Conservation (phyloP, 2,113 vertebrate genomes). For the Redunca redunca region DNA sequence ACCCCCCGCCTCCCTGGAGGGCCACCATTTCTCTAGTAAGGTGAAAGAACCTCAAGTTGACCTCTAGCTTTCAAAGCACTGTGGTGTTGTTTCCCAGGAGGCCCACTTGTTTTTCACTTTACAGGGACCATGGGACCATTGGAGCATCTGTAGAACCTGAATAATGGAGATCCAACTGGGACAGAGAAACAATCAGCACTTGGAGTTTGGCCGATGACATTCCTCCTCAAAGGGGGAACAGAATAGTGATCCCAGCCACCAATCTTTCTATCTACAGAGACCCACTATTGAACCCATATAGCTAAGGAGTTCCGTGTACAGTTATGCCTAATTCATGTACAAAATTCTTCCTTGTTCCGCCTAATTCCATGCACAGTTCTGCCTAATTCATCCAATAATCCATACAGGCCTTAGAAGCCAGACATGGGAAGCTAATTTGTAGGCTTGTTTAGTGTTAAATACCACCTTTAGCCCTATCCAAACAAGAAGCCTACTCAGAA, state of each 20-base stretch:
- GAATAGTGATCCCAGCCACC: not conserved
- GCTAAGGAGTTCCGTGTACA: not conserved
- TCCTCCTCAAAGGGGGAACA: not conserved
- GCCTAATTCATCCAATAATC: not conserved
- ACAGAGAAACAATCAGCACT: not conserved
- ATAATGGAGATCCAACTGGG: not conserved
- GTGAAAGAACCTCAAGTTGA: no score
- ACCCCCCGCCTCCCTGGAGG: no score
- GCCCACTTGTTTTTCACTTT: not conserved
- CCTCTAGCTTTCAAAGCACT: no score
- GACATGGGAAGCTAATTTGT: not conserved
- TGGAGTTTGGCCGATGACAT: not conserved
- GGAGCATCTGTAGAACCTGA: not conserved
- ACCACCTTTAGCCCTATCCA: not conserved
- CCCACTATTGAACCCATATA: not conserved
- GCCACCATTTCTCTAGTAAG: no score
- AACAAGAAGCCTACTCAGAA: not conserved
- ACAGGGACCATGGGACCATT: not conserved
- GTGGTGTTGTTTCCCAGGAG: not conserved
- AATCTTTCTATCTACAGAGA: not conserved
- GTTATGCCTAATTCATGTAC: not conserved
- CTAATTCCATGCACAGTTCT: not conserved
- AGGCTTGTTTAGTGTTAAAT: not conserved
- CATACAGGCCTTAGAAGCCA: not conserved
- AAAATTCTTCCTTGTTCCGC: not conserved